Evolutionary conservation across 2,113 vertebrate species (phyloP).

Genomic region (Nerophis lumbriciformis): DNA sequence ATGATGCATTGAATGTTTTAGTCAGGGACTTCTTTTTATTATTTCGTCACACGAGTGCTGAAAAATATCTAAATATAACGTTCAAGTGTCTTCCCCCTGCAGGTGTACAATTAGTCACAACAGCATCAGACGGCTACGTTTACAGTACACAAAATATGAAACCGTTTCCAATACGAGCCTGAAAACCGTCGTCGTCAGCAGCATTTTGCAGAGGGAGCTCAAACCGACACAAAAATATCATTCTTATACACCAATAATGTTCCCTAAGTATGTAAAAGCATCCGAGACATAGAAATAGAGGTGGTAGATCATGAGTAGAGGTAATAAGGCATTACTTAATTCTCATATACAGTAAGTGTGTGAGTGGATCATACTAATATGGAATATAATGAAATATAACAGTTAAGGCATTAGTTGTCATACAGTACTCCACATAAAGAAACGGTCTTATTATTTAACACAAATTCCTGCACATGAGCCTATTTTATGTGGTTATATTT

Average conservation of each 20-base stretch:
- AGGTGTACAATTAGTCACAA: background rate
- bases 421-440: constrained; percentile 7
- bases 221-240: constrained; percentile 50
- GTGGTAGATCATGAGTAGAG: constrained; percentile 13
- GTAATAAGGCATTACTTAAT: constrained; percentile 48
- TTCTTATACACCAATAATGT: constrained; percentile 7
- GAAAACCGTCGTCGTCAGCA: constrained; percentile 22
- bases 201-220: constrained; percentile 1
- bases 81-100: background rate
- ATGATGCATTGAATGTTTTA: too few species aligned
- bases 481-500: background rate
- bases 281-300: constrained; percentile 20
- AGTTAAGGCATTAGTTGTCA: constrained; percentile 45
- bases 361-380: constrained; percentile 9
- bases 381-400: constrained; percentile 14
- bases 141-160: constrained; percentile 26
- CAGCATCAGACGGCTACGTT: constrained; percentile 18
- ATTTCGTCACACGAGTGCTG: background rate
- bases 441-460: background rate
- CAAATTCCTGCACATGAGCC: background rate
- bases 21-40: too few species aligned
- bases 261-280: constrained; percentile 27
- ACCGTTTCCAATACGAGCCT: constrained; percentile 11
- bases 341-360: constrained; percentile 1
- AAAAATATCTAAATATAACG: background rate